phyloP scores from a whole-genome alignment of 2,113 vertebrate genomes.

The Ailurus styani region DNA sequence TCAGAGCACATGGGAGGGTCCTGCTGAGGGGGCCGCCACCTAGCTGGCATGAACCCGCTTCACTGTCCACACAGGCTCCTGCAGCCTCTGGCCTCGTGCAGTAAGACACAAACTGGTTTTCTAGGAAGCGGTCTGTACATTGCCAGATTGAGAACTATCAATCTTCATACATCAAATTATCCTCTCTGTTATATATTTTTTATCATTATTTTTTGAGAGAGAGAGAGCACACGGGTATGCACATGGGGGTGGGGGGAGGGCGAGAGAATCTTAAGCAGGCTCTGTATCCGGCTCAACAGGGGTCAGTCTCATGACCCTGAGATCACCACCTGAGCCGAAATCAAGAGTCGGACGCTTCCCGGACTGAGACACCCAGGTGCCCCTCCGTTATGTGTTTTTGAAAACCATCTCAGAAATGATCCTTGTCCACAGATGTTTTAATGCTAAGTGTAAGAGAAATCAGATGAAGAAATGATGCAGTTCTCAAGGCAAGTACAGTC shows the following conservation, averaged over 20 bases:
- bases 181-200: neutral
- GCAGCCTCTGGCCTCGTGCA: fast-evolving
- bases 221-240: neutral
- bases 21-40: neutral
- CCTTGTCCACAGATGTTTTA: neutral
- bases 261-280: neutral
- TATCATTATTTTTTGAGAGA: neutral
- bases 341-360: neutral
- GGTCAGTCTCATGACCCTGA: neutral
- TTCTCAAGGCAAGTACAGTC: neutral
- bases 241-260: neutral
- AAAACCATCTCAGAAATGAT: neutral
- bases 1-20: neutral
- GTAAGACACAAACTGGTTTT: neutral
- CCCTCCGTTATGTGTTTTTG: neutral
- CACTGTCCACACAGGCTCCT: fast-evolving
- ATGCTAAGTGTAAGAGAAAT: neutral
- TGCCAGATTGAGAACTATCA: neutral
- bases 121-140: neutral
- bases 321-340: neutral
- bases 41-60: fast-evolving
- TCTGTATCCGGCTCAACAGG: neutral
- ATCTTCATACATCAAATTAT: neutral
- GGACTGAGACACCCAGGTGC: neutral
- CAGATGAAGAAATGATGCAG: neutral